phyloP scores from a whole-genome alignment of 2,888 invertebrate genomes.

The Hemistola chrysoprasaria region DNA sequence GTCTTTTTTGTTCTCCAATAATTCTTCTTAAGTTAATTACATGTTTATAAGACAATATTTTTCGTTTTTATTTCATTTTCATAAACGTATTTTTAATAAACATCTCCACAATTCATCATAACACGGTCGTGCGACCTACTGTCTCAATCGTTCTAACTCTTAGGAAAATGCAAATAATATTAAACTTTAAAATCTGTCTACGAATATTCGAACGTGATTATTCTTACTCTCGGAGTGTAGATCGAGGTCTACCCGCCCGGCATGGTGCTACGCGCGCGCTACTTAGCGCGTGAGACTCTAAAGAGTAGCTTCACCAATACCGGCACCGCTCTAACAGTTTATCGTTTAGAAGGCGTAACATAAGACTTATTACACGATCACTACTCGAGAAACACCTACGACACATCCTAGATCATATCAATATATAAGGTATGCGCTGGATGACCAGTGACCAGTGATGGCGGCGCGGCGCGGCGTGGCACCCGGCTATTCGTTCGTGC shows the following conservation, averaged over 20 bases:
- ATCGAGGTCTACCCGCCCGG: slow-evolving; percentile 62
- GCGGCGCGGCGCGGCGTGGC: slow-evolving; percentile 40
- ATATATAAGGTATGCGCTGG: slow-evolving; percentile 65
- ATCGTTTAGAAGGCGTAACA: slow-evolving; percentile 74
- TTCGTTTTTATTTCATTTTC: slow-evolving; percentile 80
- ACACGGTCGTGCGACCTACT: slow-evolving; percentile 81
- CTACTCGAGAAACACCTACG: slow-evolving; percentile 81
- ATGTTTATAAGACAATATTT: slow-evolving; percentile 81
- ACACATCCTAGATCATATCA: slow-evolving; percentile 82
- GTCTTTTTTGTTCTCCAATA: slow-evolving; percentile 80
- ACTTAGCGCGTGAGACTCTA: slow-evolving; percentile 11
- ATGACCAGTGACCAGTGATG: slow-evolving; percentile 23
- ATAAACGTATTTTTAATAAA: slow-evolving; percentile 81
- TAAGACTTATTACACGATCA: slow-evolving; percentile 78
- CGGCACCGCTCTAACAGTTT: slow-evolving; percentile 48
- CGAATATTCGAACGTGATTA: slow-evolving; percentile 77
- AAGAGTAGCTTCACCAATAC: slow-evolving; percentile 24
- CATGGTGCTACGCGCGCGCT: slow-evolving; percentile 33
- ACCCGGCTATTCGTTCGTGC: slow-evolving; percentile 51
- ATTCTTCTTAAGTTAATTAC: slow-evolving; percentile 81
- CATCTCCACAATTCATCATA: slow-evolving; percentile 79
- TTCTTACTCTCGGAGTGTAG: slow-evolving; percentile 74
- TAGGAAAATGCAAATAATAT: slow-evolving; percentile 81
- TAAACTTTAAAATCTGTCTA: slow-evolving; percentile 78
- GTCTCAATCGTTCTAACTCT: slow-evolving; percentile 80